phyloP scores from a whole-genome alignment of 2,797 vertebrate genomes.

The Acipenser transmontanus region DNA sequence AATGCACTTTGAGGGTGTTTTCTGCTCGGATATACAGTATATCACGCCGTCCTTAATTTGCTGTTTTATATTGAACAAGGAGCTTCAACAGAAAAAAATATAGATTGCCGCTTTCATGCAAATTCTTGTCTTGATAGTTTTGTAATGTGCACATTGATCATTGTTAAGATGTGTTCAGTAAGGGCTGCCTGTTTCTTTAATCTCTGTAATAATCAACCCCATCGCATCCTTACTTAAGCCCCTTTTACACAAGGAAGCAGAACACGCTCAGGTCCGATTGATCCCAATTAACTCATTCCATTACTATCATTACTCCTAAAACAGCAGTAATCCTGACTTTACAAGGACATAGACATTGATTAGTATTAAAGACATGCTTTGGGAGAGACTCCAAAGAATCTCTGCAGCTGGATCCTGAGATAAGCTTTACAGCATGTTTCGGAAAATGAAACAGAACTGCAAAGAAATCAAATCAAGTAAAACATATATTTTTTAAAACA shows the following conservation, averaged over 20 bases:
- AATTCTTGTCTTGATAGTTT: background rate
- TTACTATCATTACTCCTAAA: conserved; percentile 26
- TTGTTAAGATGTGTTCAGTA: background rate
- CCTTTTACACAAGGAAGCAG: conserved; percentile 23
- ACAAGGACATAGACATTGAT: conserved; percentile 23
- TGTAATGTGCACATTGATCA: background rate
- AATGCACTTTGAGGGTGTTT: too few relatives aligned
- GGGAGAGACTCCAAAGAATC: background rate
- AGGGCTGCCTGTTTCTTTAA: conserved; percentile 6
- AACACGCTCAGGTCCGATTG: conserved; percentile 34
- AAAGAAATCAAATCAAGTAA: too few relatives aligned
- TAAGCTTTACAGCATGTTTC: background rate
- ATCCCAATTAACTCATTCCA: conserved; percentile 42
- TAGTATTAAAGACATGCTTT: conserved; percentile 20
- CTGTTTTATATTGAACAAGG: too few relatives aligned
- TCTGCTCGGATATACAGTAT: too few relatives aligned
- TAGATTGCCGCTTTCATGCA: background rate
- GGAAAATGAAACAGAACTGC: too few relatives aligned
- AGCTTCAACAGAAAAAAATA: background rate
- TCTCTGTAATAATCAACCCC: conserved; percentile 34
- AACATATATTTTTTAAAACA: too few relatives aligned
- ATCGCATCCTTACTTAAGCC: conserved; percentile 31
- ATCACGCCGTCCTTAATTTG: too few relatives aligned
- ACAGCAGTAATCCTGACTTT: conserved; percentile 28
- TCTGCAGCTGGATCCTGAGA: background rate